Evolutionary conservation across 1,140 invertebrate genomes (phyloP), one percentile per base, ranked within the genome.

Genomic region (Oryctes rhinoceros): DNA sequence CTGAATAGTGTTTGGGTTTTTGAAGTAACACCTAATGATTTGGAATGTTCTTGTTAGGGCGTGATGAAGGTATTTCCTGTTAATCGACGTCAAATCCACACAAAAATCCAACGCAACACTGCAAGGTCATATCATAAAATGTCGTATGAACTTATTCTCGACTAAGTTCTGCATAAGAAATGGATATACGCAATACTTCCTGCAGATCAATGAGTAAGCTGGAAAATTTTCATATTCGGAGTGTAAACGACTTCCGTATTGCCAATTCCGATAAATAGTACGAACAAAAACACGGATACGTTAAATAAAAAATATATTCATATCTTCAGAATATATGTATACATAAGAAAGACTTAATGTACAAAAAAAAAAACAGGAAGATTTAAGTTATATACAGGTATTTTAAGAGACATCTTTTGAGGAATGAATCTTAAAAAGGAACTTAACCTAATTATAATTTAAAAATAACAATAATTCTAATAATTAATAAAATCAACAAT

Each of bases 401-500:
- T 30, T 78, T 80, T 62, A 80, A 75, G 71, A 80, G 47, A 80
- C 71, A 47, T 67, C 75, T 48, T 44, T 78, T 81, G 65, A 6
- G 65, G 24, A 71, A 71, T 71, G 65, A 30, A 71, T 83, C 82
- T 82, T 81, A n/a, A 80, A 76, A 76, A 85, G 84, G 82, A 85
- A 85, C 85, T 85, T 85, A 85, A 84, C 48, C 85, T 86, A 86
- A 74, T 85, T 85, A 86, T 86, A 86, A 86, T 86, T 86, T 86
- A 86, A 86, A 83, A 86, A 71, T 85, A 85, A 86, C 85, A 85
- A 82, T 84, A 81, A 83, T 81, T 80, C 76, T 80, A 81, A 85
- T 85, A 85, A 85, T 85, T 85, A 85, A 85, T 85, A 86, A 86
- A 87, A 87, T 85, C 84, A 86, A 86, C 85, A 87, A 86, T 84